phyloP scores from a whole-genome alignment of 2,888 invertebrate species.

The Tipula confusa region DNA sequence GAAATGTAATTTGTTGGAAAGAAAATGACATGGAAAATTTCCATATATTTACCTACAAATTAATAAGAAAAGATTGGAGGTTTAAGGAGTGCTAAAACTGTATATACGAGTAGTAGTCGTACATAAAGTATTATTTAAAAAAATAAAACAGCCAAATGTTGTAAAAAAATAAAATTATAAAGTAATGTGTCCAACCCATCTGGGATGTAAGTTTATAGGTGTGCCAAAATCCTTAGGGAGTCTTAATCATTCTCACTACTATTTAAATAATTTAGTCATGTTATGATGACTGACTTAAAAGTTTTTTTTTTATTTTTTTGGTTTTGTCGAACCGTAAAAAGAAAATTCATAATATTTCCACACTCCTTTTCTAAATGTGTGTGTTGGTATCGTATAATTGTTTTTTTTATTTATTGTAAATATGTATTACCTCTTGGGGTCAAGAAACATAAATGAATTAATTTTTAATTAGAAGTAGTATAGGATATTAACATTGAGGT shows the following conservation, averaged over 20 bases:
- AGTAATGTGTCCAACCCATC: slow-evolving; percentile 30
- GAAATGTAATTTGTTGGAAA: neutral
- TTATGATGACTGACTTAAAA: slow-evolving; percentile 26
- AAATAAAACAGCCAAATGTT: neutral
- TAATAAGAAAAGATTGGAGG: neutral
- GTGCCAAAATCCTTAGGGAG: slow-evolving; percentile 38
- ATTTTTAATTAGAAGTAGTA: neutral
- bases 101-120: no score
- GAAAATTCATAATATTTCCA: neutral
- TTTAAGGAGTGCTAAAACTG: neutral
- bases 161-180: slow-evolving; percentile 12
- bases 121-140: neutral
- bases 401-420: neutral
- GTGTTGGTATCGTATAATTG: neutral
- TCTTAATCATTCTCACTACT: slow-evolving; percentile 33
- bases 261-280: slow-evolving; percentile 26
- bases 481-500: neutral
- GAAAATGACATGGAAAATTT: neutral
- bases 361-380: neutral
- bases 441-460: slow-evolving; percentile 7
- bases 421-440: neutral
- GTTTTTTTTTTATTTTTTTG: neutral
- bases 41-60: neutral
- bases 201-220: slow-evolving; percentile 36
- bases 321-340: slow-evolving; percentile 20